Percentiles rank a stretch among this genome's conserved stretches.
Evolutionary conservation across 2,888 invertebrate species (phyloP).

Genomic region (Orthonychiurus folsomi): DNA sequence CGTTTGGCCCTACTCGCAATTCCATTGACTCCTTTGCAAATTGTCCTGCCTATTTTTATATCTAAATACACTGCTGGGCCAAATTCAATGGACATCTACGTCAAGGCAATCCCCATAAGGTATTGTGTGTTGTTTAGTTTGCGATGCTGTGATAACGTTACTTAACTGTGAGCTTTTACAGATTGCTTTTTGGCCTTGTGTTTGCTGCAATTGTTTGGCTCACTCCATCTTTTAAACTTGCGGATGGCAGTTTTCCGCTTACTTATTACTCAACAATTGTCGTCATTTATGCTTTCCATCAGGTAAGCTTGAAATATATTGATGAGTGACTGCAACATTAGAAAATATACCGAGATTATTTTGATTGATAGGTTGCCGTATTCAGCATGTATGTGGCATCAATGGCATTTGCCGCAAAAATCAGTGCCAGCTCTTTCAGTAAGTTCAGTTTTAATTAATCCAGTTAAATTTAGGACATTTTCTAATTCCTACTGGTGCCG

Average conservation of each 20-base stretch:
- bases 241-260: slow-evolving; percentile 56
- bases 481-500: no score
- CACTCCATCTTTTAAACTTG: slow-evolving; percentile 64
- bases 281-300: slow-evolving; percentile 76
- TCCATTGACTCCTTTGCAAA: slow-evolving; percentile 88
- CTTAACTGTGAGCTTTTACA: slow-evolving; percentile 42
- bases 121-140: slow-evolving; percentile 38
- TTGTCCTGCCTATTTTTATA: slow-evolving; percentile 78
- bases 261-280: slow-evolving; percentile 65
- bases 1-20: slow-evolving; percentile 84
- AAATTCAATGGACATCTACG: slow-evolving; percentile 75
- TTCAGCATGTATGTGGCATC: slow-evolving; percentile 95
- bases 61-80: slow-evolving; percentile 76
- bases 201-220: slow-evolving; percentile 75
- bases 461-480: no score
- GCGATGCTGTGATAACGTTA: slow-evolving; percentile 9
- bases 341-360: slow-evolving; percentile 16
- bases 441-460: no score
- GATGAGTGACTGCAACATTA: no score
- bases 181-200: slow-evolving; percentile 73
- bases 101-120: slow-evolving; percentile 77
- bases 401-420: slow-evolving; percentile 96
- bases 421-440: no score
- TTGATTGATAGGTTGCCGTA: slow-evolving; percentile 63
- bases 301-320: no score